A percentile compares a stretch with the other conserved stretches of the same genome.
Conservation (phyloP, 2,888 invertebrate genomes). For the Heteromurus nitidus region DNA sequence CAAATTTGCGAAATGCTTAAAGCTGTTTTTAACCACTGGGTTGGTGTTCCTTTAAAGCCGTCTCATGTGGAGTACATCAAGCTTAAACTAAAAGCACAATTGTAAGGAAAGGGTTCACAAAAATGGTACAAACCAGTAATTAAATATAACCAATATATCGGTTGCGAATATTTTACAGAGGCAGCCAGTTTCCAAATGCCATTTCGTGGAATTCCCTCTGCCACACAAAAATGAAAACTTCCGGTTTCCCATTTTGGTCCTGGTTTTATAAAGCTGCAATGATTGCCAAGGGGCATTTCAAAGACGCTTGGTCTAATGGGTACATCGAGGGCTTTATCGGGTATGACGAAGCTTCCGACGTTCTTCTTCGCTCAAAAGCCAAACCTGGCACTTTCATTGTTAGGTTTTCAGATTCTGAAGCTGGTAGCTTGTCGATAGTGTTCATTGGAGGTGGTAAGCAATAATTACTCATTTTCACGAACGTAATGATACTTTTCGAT, state of each 20-base stretch:
- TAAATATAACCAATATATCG: background rate
- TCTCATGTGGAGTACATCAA: conserved; percentile 30
- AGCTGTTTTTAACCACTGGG: conserved; percentile 13
- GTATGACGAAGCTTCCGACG: conserved; percentile 10
- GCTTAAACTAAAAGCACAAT: background rate
- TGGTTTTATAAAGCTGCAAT: conserved; percentile 44
- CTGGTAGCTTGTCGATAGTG: conserved; percentile 25
- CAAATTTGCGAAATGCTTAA: conserved; percentile 35
- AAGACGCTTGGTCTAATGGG: conserved; percentile 19
- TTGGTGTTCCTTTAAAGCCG: background rate
- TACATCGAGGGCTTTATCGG: conserved; percentile 46
- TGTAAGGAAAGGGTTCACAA: background rate
- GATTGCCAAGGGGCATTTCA: conserved; percentile 11
- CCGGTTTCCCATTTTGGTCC: conserved; percentile 38
- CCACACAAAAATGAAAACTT: conserved; percentile 5
- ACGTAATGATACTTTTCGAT: background rate
- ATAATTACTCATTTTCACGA: background rate
- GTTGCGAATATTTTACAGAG: conserved; percentile 6
- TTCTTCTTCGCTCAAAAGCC: background rate
- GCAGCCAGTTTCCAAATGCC: background rate
- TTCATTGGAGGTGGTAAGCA: conserved; percentile 6
- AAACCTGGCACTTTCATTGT: conserved; percentile 43
- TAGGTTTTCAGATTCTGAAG: conserved; percentile 46
- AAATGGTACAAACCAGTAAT: no score
- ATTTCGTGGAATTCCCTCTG: conserved; percentile 27